A percentile compares a stretch with the other conserved stretches of the same genome.
phyloP scores from a whole-genome alignment of 2,888 invertebrate genomes.

The Trachelus iudaicus region DNA sequence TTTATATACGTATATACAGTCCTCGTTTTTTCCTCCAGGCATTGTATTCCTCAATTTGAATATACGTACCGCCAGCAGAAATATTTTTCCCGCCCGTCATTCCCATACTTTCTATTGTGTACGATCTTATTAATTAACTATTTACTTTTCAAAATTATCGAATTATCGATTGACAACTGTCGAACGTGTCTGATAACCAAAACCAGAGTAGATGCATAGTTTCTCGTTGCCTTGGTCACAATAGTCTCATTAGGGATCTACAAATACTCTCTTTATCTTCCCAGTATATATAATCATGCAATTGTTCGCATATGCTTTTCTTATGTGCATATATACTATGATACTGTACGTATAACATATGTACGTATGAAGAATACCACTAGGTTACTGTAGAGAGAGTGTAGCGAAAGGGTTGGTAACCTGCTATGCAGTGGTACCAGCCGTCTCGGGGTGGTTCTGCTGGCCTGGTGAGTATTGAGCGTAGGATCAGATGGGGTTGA shows the following conservation, averaged over 20 bases:
- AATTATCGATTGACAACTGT: not conserved
- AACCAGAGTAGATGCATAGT: not conserved
- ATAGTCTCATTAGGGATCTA: not conserved
- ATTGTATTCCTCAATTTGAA: not conserved
- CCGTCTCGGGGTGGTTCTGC: slow-evolving; percentile 16
- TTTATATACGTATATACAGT: not conserved
- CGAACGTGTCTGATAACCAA: not conserved
- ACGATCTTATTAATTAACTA: not conserved
- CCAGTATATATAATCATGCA: not conserved
- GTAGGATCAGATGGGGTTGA: slow-evolving; percentile 1
- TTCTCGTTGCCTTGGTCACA: not conserved
- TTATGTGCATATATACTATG: not conserved
- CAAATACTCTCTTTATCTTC: not conserved
- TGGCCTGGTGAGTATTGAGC: slow-evolving; percentile 14
- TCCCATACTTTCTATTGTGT: not conserved
- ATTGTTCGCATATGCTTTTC: not conserved
- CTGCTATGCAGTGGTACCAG: slow-evolving; percentile 22
- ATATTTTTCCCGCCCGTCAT: not conserved
- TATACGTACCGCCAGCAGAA: not conserved
- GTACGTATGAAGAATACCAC: not conserved
- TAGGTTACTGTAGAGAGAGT: not conserved
- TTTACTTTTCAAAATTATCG: not conserved
- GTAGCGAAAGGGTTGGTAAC: not conserved
- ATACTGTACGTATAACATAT: not conserved
- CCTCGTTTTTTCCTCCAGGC: too few relatives aligned